Evolutionary conservation across 2,113 vertebrate genomes (phyloP).

Genomic region (Seriola quinqueradiata): DNA sequence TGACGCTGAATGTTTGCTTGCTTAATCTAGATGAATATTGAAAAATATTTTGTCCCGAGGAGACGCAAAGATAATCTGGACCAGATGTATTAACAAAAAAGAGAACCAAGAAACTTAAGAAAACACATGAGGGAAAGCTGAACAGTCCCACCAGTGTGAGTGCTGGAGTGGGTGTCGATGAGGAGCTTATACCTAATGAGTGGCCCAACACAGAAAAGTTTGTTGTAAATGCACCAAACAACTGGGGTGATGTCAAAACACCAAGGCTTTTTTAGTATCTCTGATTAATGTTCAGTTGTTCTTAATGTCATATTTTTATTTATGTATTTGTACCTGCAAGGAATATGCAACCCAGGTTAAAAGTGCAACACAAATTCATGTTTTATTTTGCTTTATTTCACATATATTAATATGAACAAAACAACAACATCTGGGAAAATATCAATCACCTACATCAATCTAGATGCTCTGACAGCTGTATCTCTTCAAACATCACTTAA

Average conservation of each 20-base stretch:
- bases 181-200: too few species aligned
- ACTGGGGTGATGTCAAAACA: background rate
- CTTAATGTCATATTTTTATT: background rate
- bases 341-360: background rate
- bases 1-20: too few species aligned
- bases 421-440: background rate
- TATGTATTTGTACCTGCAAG: too few species aligned
- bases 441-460: slow-evolving; percentile 1
- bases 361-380: background rate
- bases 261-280: background rate
- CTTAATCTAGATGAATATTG: too few species aligned
- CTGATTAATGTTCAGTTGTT: background rate
- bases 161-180: too few species aligned
- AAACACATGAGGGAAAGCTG: too few species aligned
- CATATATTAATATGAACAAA: background rate
- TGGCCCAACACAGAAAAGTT: too few species aligned
- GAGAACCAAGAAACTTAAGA: too few species aligned
- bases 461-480: slow-evolving; percentile 21
- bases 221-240: background rate
- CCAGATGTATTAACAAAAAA: too few species aligned
- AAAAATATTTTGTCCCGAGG: too few species aligned
- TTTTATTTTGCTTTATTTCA: background rate
- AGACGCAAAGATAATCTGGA: too few species aligned
- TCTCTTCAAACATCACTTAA: slow-evolving; percentile 25
- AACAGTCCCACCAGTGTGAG: too few species aligned